Base-by-base conservation (phyloP, 2,797 vertebrate genomes). In the Pteronotus mesoamericanus region DNA sequence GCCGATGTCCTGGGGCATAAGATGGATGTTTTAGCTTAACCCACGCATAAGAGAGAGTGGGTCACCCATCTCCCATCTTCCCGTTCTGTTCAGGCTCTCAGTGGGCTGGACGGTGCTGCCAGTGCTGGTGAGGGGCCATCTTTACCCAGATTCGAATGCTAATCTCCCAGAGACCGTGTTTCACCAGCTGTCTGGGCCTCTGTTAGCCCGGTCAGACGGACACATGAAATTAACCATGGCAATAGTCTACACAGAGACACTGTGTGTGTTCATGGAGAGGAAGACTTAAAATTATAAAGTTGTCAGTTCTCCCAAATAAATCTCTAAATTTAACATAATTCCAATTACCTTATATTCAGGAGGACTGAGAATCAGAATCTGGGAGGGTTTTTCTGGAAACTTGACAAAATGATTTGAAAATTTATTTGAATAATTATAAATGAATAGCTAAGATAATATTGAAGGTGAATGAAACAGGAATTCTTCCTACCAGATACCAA, bases 401-500 rank as follows among this genome's bases (percentile, higher is more conserved):
- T 77, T 86, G 74, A 88, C 32, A 85, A 79, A 80, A 44, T 77
- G 18, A 22, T 86, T 92, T 39, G 77, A 71, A 86, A 92, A 82
- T 77, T 88, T 64, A 44, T 78, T 95, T 82, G 46, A 71, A 42
- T 66, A 44, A 71, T 86, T 53, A 61, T n/a, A 93, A 95, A 53
- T 61, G 53, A 87, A 79, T 46, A 90, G 61, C 68, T 86, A 71
- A 77, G 71, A 10, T 82, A 83, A n/a, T 82, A 89, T 74, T 82
- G 26, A 82, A 82, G 69, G 34, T 55, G 39, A 95, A 48, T 14
- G 75, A 86, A 91, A 68, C 32, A 74, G 66, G 14, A 22, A 44
- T 91, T 61, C 57, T 89, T 91, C 39, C 82, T 89, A 55, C 26
- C 26, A 79, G 37, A 85, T 91, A 53, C 53, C 91, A 95, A 79